Evolutionary conservation across 2,888 invertebrate species (phyloP), one percentile per base, ranked within the genome.

Genomic region (Mechanitis messenoides): DNA sequence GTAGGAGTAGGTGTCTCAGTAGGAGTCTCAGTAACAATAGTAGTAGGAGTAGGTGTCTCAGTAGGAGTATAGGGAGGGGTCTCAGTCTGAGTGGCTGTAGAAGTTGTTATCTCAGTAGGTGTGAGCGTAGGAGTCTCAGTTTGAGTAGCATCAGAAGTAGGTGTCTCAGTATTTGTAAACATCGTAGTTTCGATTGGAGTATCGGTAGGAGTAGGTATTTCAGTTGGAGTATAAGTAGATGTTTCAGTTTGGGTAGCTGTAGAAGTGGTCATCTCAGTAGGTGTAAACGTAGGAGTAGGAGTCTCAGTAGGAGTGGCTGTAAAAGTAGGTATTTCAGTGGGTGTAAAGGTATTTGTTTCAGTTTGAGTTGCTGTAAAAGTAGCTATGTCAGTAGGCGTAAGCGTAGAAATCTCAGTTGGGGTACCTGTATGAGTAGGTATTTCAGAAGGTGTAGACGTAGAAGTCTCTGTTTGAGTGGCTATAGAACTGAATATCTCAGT

Each of bases 401-500:
- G 7, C 3, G 42, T 42, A 20, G 55, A 56, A n/a, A 54, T 56
- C 20, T 59, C 63, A 6, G 62, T 60, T 33, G 9, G 33, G 3
- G 42, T 42, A 42, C 3, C 42, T 68, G 38, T 55, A 38, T 45
- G 20, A 33, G 46, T 55, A 6, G 47, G 33, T 12, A 12, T n/a
- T 33, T 54, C 56, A 9, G 59, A n/a, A 11, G 56, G 28, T 11
- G 57, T 60, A 20, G 33, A 45, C 2, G 56, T 60, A 11, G 61
- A 33, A 11, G 60, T 56, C 53, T 66, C 60, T 28, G 65, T 60
- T 4, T 66, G 58, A 38, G 60, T 64, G 7, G 66, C 62, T 35
- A 60, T 63, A 42, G 57, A 42, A 33, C 28, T 58, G 7, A 45
- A 33, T 9, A 38, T 11, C 47, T 55, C 58, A n/a, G 58, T 57